A percentile compares a stretch with the other conserved stretches of the same genome.
Conservation (phyloP, 2,888 invertebrate genomes). For the Vannuccia rotundouncinata region DNA sequence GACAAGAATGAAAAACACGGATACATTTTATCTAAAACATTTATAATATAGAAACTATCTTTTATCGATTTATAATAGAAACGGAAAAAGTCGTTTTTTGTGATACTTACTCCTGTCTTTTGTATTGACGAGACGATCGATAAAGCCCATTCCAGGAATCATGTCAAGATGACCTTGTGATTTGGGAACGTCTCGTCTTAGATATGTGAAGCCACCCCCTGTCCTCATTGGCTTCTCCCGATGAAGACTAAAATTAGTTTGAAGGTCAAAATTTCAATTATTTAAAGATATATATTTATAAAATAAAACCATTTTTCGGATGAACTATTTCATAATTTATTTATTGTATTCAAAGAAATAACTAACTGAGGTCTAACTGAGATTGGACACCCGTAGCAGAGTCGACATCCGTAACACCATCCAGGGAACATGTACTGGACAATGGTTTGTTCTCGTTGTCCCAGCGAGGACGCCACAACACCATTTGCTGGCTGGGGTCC, state of each 20-base stretch:
- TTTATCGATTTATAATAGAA: too few species aligned
- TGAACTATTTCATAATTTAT: too few species aligned
- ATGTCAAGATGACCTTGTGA: neutral
- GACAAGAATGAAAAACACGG: too few species aligned
- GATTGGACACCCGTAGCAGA: slow-evolving; percentile 18
- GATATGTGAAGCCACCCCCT: slow-evolving; percentile 52
- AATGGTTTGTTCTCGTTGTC: neutral
- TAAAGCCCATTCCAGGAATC: slow-evolving; percentile 1
- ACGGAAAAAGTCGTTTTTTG: neutral
- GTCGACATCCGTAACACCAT: slow-evolving; percentile 30
- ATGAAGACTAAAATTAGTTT: slow-evolving; percentile 45
- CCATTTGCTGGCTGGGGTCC: too few species aligned
- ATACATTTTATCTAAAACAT: too few species aligned
- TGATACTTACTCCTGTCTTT: slow-evolving; percentile 10
- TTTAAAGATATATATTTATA: too few species aligned
- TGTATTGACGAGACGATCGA: neutral
- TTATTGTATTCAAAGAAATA: too few species aligned
- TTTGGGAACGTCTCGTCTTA: slow-evolving; percentile 43
- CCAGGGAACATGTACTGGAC: slow-evolving; percentile 24
- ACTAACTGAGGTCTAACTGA: slow-evolving; percentile 16
- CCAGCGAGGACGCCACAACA: neutral
- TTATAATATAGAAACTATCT: too few species aligned
- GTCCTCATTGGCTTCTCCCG: slow-evolving; percentile 46
- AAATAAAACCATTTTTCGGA: too few species aligned
- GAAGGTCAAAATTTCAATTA: neutral